Evolutionary conservation across 2,113 vertebrate species (phyloP).

Genomic region (Melanerpes aurifrons): DNA sequence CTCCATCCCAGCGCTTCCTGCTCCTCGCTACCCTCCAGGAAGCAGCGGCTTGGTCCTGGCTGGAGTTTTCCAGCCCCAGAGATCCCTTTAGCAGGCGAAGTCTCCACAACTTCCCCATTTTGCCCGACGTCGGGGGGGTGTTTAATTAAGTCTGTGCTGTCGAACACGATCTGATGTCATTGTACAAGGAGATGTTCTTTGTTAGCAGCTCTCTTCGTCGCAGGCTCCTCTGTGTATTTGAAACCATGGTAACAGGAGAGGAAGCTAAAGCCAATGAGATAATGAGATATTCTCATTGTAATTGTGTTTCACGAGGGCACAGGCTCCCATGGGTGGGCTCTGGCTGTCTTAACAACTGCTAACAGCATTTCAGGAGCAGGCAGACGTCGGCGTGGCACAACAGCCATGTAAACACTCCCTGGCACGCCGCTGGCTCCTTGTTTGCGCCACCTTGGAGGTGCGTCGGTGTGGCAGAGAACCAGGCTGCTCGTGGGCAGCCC

Average conservation of each 20-base stretch:
- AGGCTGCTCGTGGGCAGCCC: constrained; percentile 47
- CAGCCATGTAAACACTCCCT: constrained; percentile 71
- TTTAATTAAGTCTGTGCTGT: constrained; percentile 86
- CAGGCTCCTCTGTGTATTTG: constrained; percentile 88
- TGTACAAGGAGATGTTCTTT: constrained; percentile 89
- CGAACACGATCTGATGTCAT: constrained; percentile 87
- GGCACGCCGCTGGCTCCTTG: constrained; percentile 18
- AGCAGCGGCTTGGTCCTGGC: neutral
- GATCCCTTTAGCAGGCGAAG: constrained; percentile 26
- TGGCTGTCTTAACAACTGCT: constrained; percentile 81
- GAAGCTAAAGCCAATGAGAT: constrained; percentile 91
- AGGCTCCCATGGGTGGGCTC: constrained; percentile 84
- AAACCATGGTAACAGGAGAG: constrained; percentile 89
- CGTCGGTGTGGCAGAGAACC: constrained; percentile 35
- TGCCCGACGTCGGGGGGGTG: constrained; percentile 78
- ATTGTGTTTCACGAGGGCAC: constrained; percentile 86
- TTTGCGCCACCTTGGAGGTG: constrained; percentile 40
- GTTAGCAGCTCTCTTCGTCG: constrained; percentile 83
- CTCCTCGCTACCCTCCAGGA: too few species aligned
- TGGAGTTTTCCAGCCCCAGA: accelerated
- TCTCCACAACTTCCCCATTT: constrained; percentile 74
- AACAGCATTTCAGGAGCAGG: constrained; percentile 80
- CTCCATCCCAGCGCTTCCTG: too few species aligned
- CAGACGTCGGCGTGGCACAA: constrained; percentile 71
- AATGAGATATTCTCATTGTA: constrained; percentile 90